These are phyloP conservation scores for Gallinago media DNA, from an alignment of 2,113 vertebrate genomes.

Conservation along the genomic window DNA sequence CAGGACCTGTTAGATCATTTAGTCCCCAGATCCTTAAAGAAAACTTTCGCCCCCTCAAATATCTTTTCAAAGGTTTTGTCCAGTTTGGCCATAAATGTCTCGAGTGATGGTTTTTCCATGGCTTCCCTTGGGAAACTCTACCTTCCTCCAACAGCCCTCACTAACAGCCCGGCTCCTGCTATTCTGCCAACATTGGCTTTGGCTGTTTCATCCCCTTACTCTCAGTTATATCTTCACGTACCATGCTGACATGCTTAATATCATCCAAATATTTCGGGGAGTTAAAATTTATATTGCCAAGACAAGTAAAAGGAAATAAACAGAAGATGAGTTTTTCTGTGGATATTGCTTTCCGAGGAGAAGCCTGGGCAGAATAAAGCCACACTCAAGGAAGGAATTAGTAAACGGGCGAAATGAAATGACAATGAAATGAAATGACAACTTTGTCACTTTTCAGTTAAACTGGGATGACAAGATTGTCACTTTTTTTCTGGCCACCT, in stretches of 20 bases:
- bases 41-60: not conserved
- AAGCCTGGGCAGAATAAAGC: not conserved
- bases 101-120: not conserved
- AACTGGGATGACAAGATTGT: not conserved
- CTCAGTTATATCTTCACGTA: not conserved
- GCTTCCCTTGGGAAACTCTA: not conserved
- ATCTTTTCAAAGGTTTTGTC: not conserved
- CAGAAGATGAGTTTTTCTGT: not conserved
- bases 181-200: conserved; percentile 21
- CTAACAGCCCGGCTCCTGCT: not conserved
- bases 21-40: not conserved
- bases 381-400: not conserved
- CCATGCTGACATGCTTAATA: not conserved
- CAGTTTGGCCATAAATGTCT: not conserved
- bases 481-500: conserved; percentile 3
- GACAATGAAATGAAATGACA: not conserved
- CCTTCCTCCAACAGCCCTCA: not conserved
- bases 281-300: not conserved
- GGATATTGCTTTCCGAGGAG: not conserved
- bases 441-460: not conserved
- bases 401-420: not conserved
- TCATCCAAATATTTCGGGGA: not conserved
- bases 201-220: conserved; percentile 26
- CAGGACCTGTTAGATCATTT: not conserved
- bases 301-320: conserved; percentile 4